phyloP scores from a whole-genome alignment of 1,140 invertebrate genomes.

The Idris sp. region DNA sequence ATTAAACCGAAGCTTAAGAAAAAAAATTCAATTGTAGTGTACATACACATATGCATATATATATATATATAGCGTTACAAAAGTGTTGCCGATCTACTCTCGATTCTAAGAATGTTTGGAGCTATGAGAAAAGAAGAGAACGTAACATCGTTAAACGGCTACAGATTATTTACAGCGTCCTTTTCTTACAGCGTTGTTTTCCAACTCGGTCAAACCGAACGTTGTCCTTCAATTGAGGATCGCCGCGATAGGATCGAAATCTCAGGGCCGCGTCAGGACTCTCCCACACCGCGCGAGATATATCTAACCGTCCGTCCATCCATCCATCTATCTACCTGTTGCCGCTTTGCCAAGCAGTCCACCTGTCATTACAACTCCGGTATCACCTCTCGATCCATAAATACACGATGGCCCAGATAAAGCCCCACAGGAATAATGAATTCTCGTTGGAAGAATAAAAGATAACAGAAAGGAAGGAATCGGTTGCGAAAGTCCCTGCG shows the following conservation, averaged over 20 bases:
- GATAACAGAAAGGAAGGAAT: slow-evolving; percentile 61
- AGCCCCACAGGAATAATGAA: slow-evolving; percentile 49
- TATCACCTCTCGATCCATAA: slow-evolving; percentile 61
- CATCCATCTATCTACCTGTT: slow-evolving; percentile 60
- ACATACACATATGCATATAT: too few species aligned
- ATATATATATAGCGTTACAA: too few species aligned
- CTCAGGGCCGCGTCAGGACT: slow-evolving; percentile 62
- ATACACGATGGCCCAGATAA: slow-evolving; percentile 60
- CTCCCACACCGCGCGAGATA: slow-evolving; percentile 54
- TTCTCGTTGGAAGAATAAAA: slow-evolving; percentile 39
- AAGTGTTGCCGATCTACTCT: neutral
- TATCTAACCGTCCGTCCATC: slow-evolving; percentile 48
- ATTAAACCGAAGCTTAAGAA: neutral
- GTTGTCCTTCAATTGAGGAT: slow-evolving; percentile 65
- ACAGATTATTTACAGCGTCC: slow-evolving; percentile 46
- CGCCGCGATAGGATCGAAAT: slow-evolving; percentile 64
- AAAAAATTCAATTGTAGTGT: neutral
- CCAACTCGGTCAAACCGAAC: slow-evolving; percentile 61
- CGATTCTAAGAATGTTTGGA: slow-evolving; percentile 15
- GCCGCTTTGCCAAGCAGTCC: slow-evolving; percentile 45
- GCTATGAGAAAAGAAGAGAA: slow-evolving; percentile 34
- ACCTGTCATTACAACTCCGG: slow-evolving; percentile 55
- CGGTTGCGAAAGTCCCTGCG: slow-evolving; percentile 39
- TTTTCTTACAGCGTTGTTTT: slow-evolving; percentile 56
- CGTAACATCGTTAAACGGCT: slow-evolving; percentile 24